phyloP scores from a whole-genome alignment of 2,113 vertebrate species.

The Hypomesus transpacificus region DNA sequence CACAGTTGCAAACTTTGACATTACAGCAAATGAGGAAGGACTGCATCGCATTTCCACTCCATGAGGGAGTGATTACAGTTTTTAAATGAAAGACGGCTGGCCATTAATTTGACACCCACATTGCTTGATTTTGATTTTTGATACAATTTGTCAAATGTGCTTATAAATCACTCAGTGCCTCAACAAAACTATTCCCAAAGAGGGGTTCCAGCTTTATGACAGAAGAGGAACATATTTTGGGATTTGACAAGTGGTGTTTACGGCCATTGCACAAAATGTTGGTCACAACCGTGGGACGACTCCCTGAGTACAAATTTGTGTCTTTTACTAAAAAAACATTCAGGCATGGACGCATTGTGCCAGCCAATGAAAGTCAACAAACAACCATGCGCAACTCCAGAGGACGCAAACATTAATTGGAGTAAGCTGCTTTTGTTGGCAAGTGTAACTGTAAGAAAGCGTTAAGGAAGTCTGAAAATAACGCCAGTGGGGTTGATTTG shows the following conservation, averaged over 20 bases:
- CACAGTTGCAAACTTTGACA: constrained; percentile 45
- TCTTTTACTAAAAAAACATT: too few relatives aligned
- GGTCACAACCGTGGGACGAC: constrained; percentile 15
- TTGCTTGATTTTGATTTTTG: constrained; percentile 54
- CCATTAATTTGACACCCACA: constrained; percentile 59
- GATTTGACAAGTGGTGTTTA: constrained; percentile 24
- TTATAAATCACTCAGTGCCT: constrained; percentile 55
- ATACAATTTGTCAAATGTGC: constrained; percentile 58
- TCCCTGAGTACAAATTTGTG: constrained; percentile 35
- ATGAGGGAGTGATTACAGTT: constrained; percentile 62
- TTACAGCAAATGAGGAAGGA: constrained; percentile 38
- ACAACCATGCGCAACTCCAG: too few relatives aligned
- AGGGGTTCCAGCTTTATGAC: constrained; percentile 32
- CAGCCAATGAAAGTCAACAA: too few relatives aligned
- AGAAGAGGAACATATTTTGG: constrained; percentile 37
- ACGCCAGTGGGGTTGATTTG: too few relatives aligned
- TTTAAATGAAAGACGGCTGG: constrained; percentile 59
- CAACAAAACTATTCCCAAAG: constrained; percentile 45
- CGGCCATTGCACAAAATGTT: constrained; percentile 27
- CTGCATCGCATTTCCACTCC: constrained; percentile 42
- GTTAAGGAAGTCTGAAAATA: too few relatives aligned
- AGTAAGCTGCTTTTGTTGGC: too few relatives aligned
- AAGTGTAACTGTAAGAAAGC: too few relatives aligned
- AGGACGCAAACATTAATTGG: too few relatives aligned
- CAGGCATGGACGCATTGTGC: too few relatives aligned